phyloP scores from a whole-genome alignment of 2,797 vertebrate species.

The Sylvia borin region DNA sequence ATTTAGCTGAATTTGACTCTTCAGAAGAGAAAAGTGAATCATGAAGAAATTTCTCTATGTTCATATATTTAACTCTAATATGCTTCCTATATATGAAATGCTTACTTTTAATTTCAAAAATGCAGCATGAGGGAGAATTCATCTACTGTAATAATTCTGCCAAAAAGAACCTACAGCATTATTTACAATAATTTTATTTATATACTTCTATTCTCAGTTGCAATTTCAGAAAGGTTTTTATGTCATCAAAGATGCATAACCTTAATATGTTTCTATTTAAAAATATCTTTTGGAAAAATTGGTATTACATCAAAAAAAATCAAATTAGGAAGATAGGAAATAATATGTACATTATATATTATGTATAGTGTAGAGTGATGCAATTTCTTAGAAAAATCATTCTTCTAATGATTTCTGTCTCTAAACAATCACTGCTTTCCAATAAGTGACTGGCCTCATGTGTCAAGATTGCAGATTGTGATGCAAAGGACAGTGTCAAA shows the following conservation, averaged over 20 bases:
- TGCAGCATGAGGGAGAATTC: not conserved
- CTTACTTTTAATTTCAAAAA: conserved; percentile 5
- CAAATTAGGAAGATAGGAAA: not conserved
- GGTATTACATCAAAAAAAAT: not conserved
- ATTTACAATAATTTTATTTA: not conserved
- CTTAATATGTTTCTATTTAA: not conserved
- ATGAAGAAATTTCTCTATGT: not conserved
- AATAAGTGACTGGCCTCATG: not conserved
- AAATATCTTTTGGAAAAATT: not conserved
- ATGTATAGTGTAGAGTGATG: not conserved
- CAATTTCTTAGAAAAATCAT: not conserved
- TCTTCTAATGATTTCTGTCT: not conserved
- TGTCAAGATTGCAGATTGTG: not conserved
- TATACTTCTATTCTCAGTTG: not conserved
- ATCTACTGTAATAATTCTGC: not conserved
- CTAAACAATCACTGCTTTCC: not conserved
- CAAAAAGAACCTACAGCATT: not conserved
- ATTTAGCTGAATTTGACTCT: not conserved
- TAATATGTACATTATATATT: not conserved
- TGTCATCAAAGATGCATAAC: not conserved
- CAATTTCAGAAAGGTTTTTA: not conserved
- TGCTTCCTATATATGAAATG: not conserved
- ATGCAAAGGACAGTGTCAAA: not conserved
- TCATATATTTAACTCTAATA: not conserved
- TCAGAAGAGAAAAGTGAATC: not conserved